Evolutionary conservation across 2,797 vertebrate species (phyloP).

Genomic region (Lutjanus campechanus): DNA sequence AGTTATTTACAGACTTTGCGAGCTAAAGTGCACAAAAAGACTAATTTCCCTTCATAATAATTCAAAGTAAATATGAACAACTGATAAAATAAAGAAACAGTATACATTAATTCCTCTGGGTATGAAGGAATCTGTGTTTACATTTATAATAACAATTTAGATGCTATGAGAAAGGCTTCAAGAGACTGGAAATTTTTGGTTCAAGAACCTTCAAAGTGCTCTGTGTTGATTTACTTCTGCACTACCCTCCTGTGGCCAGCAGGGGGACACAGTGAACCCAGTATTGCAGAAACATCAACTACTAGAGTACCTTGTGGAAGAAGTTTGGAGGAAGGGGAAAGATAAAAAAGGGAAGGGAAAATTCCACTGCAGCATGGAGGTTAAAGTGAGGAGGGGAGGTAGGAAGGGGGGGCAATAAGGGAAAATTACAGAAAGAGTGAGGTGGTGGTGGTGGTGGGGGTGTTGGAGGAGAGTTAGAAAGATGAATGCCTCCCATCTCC

Average conservation of each 20-base stretch:
- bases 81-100: too few relatives aligned
- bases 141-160: too few relatives aligned
- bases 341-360: conserved; percentile 78
- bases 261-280: conserved; percentile 79
- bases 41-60: too few relatives aligned
- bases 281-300: conserved; percentile 36
- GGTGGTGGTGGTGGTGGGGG: neutral
- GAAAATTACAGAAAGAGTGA: conserved; percentile 74
- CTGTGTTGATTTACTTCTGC: conserved; percentile 7
- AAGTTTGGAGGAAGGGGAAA: conserved; percentile 74
- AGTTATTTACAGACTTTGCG: too few relatives aligned
- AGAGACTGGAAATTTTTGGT: too few relatives aligned
- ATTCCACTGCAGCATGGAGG: conserved; percentile 87
- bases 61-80: too few relatives aligned
- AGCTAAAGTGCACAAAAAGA: too few relatives aligned
- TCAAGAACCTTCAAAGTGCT: too few relatives aligned
- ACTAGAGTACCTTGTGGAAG: conserved; percentile 53
- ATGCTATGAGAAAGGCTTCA: too few relatives aligned
- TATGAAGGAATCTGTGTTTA: too few relatives aligned
- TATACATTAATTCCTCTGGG: too few relatives aligned
- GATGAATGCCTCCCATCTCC: conserved; percentile 77
- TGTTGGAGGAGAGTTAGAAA: conserved; percentile 62
- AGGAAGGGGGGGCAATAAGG: conserved; percentile 65
- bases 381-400: conserved; percentile 72
- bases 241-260: conserved; percentile 60